phyloP scores from a whole-genome alignment of 2,113 vertebrate species.

The Amblyornis subalaris region DNA sequence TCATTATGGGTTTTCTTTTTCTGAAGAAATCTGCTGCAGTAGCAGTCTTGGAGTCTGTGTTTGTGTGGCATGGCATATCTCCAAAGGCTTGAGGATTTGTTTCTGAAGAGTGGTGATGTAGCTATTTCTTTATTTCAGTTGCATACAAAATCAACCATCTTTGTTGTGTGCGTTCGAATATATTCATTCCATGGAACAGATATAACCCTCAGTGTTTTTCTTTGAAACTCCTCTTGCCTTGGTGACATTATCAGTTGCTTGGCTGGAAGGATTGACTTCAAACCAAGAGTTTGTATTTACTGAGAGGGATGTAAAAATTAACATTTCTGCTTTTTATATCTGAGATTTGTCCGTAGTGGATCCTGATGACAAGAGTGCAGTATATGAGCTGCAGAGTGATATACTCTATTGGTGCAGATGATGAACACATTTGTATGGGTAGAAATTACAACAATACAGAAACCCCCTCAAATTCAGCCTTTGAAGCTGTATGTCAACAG shows the following conservation, averaged over 20 bases:
- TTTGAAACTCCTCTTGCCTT: neutral
- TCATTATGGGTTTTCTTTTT: neutral
- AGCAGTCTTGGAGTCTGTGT: neutral
- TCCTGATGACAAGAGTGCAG: neutral
- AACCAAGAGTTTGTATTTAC: neutral
- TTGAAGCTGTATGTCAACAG: neutral
- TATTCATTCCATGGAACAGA: neutral
- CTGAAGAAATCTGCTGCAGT: constrained; percentile 7
- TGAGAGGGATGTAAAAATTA: neutral
- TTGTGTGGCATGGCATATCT: constrained; percentile 15
- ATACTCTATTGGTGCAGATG: neutral
- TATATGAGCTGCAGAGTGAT: neutral
- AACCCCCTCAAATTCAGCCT: neutral
- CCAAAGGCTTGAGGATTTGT: constrained; percentile 11
- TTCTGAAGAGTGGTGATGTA: constrained; percentile 36
- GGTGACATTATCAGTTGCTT: neutral
- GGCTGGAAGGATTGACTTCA: neutral
- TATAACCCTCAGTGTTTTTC: neutral
- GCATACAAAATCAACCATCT: constrained; percentile 42
- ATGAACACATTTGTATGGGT: fast-evolving
- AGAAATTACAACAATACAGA: neutral
- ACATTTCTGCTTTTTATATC: neutral
- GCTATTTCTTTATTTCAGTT: constrained; percentile 36
- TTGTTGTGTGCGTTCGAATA: constrained; percentile 16
- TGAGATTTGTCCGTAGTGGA: neutral